Percentiles rank a stretch among this genome's conserved stretches.
phyloP scores from a whole-genome alignment of 2,113 vertebrate genomes.

The Pholis gunnellus region DNA sequence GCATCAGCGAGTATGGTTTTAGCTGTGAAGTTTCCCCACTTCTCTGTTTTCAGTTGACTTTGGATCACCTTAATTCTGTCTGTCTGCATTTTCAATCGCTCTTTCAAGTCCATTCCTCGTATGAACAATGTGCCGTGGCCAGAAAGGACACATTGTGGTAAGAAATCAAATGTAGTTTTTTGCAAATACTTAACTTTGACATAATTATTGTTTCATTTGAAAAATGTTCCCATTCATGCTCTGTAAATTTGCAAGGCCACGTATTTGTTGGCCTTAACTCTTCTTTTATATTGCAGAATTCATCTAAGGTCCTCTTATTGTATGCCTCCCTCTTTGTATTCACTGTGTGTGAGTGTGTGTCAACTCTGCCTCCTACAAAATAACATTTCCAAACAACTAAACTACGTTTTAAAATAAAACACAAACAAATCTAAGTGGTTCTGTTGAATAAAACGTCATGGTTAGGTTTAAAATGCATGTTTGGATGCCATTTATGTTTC shows the following conservation, averaged over 20 bases:
- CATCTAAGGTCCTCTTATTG: conserved; percentile 9
- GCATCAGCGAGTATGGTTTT: neutral
- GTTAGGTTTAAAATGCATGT: neutral
- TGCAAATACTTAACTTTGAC: conserved; percentile 20
- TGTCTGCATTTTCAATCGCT: conserved; percentile 39
- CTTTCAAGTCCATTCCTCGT: conserved; percentile 40
- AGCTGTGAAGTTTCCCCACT: conserved; percentile 4
- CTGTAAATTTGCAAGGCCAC: neutral
- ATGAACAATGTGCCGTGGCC: conserved; percentile 29
- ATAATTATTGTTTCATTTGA: conserved; percentile 19
- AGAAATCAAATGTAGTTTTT: conserved; percentile 42
- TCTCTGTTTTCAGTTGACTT: conserved; percentile 43
- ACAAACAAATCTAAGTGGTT: neutral
- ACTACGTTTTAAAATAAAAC: neutral
- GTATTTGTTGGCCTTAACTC: conserved; percentile 1
- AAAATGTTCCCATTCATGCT: conserved; percentile 5
- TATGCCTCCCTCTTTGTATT: conserved; percentile 3
- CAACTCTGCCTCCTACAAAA: neutral
- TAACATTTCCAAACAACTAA: neutral
- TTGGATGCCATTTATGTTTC: neutral
- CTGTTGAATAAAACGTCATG: neutral
- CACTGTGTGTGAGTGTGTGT: neutral
- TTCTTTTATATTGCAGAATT: conserved; percentile 26
- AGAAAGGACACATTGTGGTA: conserved; percentile 41
- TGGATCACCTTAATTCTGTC: conserved; percentile 36